Evolutionary conservation across 1,140 invertebrate species (phyloP), one percentile per base, ranked within the genome.

Genomic region (Bombus cullumanus): DNA sequence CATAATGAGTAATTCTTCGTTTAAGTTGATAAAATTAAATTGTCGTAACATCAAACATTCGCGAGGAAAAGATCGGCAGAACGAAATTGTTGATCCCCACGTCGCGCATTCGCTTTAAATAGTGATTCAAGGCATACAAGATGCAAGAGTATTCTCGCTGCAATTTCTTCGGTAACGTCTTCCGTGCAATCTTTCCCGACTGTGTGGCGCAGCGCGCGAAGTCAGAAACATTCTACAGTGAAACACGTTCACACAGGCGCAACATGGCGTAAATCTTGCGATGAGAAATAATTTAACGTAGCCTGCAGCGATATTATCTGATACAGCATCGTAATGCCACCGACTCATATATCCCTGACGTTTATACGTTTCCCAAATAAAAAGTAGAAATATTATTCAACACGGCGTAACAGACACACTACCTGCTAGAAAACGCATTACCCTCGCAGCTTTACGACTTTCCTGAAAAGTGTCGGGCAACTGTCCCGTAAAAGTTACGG

Each of bases 401-500:
- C 75, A 31, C n/a, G n/a, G 41, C 53, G 86, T 62, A 82, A 82
- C 82, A 82, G 68, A 57, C 41, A 71, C 43, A 79, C 78, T 85
- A 72, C 69, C 64, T 82, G 78, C 25, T 75, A 66, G 82, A 64
- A 81, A 85, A 79, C 57, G 80, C 86, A 86, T 86, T 86, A 90
- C 80, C 80, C 82, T 90, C 62, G 86, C 75, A 80, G 77, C 86
- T 90, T 90, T 90, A 90, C 81, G 88, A 88, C 81, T 85, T 86
- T 62, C 62, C 86, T 88, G 86, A 88, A 90, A 90, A 90, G 83
- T 81, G 83, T 88, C 89, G 73, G 76, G 76, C 81, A 85, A 88
- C 82, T 81, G 83, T 90, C 86, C 76, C 64, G 86, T 90, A 88
- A 90, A 90, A 90, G 89, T 90, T 90, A 90, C 77, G 77, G 82